Evolutionary conservation across 1,140 invertebrate species (phyloP), one percentile per base, ranked within the genome.

Genomic region (Condylostylus longicornis): DNA sequence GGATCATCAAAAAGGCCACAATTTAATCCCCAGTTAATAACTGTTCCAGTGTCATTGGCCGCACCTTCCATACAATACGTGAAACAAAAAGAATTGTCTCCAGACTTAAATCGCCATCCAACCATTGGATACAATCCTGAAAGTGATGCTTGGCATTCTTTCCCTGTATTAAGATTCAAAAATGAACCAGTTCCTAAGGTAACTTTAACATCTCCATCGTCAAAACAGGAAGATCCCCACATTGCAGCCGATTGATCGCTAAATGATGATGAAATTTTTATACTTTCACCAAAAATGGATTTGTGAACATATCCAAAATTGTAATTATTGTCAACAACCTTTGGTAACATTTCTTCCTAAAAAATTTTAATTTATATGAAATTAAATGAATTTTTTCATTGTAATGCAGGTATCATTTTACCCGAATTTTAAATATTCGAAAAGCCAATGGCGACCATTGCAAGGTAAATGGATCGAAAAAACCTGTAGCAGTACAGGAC

Each of bases 171-270:
- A 7, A 94, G 68, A 54, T 95, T 76, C 1, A 97, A 58, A 58
- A 98, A 97, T 1, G 82, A 84, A 0, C 94, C 91, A 0, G 91
- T 97, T 1, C 94, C 94, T 64, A 98, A 70, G 0, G 93, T 96
- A 13, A 93, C 62, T 55, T 96, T 97, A 0, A 93, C 67, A 53
- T 89, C 80, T 12, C 87, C 86, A 3, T 67, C 61, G 1, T 74
- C 56, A 53, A 84, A 89, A 51, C 85, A 91, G 42, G 83, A 81
- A 1, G 83, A 82, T 12, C 90, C 93, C 71, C 89, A 94, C 64
- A 93, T 75, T 2, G 93, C 85, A 0, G 87, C 83, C 29, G 88
- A 72, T 61, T 84, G 80, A 58, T 84, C 81, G 9, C 78, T 78
- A 58, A 83, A 72, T 65, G 59, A 61, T 23, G 47, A 53, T 2